Evolutionary conservation across 2,113 vertebrate species (phyloP).

Genomic region (Heteronetta atricapilla): DNA sequence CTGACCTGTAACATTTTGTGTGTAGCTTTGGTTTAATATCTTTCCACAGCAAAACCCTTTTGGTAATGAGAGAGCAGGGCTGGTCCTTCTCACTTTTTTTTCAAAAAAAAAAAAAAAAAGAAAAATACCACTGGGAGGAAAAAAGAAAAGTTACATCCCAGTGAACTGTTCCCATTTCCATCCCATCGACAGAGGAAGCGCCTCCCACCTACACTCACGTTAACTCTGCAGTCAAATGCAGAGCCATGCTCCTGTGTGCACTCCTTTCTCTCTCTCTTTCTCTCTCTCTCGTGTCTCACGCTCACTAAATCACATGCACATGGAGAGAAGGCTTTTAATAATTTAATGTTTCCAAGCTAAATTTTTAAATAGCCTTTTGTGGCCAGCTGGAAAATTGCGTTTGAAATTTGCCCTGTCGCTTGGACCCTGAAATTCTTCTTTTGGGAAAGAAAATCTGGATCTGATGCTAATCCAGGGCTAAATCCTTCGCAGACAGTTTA

Average conservation of each 20-base stretch:
- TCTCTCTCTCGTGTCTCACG: slow-evolving; percentile 66
- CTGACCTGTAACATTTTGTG: neutral
- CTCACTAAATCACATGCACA: slow-evolving; percentile 68
- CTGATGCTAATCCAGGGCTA: neutral
- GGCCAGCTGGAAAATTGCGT: slow-evolving; percentile 58
- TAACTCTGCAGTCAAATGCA: neutral
- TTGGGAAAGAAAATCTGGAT: neutral
- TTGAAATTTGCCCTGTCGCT: slow-evolving; percentile 20
- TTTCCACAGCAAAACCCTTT: slow-evolving; percentile 56
- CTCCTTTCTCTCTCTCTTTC: slow-evolving; percentile 62
- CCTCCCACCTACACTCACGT: slow-evolving; percentile 48
- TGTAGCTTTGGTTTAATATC: slow-evolving; percentile 43
- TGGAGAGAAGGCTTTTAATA: slow-evolving; percentile 70
- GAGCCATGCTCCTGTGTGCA: slow-evolving; percentile 57
- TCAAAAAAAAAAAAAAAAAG: neutral
- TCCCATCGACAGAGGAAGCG: slow-evolving; percentile 45
- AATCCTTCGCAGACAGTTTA: slow-evolving; percentile 19
- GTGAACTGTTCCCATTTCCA: slow-evolving; percentile 55
- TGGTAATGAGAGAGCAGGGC: slow-evolving; percentile 48
- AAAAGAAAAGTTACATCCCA: slow-evolving; percentile 26
- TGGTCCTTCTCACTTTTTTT: neutral
- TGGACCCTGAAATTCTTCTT: neutral
- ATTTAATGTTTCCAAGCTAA: slow-evolving; percentile 54
- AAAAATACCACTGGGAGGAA: slow-evolving; percentile 16
- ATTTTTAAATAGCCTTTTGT: slow-evolving; percentile 60